Evolutionary conservation across 2,797 vertebrate species (phyloP).

Genomic region (Acropternis orthonyx): DNA sequence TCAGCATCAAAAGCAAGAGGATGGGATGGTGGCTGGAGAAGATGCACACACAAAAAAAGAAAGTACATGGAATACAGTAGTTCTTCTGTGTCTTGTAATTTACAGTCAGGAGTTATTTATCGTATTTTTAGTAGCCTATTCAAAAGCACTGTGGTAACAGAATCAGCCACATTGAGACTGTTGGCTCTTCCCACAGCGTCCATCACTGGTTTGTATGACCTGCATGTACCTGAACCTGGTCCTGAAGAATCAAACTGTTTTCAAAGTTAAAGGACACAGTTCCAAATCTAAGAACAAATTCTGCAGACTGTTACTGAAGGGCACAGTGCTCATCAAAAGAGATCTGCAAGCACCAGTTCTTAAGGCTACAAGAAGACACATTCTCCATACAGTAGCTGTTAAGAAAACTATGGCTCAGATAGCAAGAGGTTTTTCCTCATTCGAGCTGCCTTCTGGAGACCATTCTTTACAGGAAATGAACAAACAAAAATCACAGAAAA

Average conservation of each 20-base stretch:
- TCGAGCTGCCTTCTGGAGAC: constrained; percentile 42
- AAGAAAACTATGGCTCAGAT: constrained; percentile 60
- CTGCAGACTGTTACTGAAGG: not conserved
- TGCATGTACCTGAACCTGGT: not conserved
- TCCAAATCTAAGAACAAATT: not conserved
- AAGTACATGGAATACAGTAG: constrained; percentile 47
- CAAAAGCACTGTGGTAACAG: not conserved
- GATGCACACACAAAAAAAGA: rapidly evolving
- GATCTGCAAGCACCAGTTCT: not conserved
- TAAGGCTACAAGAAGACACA: not conserved
- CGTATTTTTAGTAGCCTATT: not conserved
- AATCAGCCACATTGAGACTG: not conserved
- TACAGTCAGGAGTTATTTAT: constrained; percentile 6
- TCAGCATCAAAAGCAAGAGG: not conserved
- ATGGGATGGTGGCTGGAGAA: not conserved
- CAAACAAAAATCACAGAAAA: not conserved
- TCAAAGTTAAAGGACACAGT: not conserved
- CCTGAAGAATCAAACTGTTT: not conserved
- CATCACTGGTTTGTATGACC: not conserved
- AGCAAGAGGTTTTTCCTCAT: constrained; percentile 35
- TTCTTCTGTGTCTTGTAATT: constrained; percentile 13
- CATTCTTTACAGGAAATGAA: not conserved
- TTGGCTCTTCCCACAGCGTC: not conserved
- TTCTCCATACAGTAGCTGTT: constrained; percentile 38
- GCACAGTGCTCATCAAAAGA: not conserved